These are phyloP conservation scores for Chrysolina americana DNA, from an alignment of 2,888 invertebrate genomes.

Conservation along the genomic window DNA sequence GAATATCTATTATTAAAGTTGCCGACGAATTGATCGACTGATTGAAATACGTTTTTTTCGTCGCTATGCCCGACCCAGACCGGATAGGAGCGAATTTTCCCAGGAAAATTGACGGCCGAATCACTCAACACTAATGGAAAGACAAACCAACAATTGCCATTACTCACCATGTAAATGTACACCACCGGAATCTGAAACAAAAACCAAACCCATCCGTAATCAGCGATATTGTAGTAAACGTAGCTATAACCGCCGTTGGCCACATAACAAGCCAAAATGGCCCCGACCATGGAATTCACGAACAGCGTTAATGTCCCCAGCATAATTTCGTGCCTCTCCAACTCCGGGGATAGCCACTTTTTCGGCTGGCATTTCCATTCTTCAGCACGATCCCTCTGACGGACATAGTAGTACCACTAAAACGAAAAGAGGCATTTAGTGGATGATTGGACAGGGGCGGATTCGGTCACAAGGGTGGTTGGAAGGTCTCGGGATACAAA, in stretches of 20 bases:
- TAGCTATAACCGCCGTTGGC: conserved; percentile 78
- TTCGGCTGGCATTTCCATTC: conserved; percentile 84
- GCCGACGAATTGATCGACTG: too few species aligned
- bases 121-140: too few species aligned
- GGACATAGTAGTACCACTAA: conserved; percentile 82
- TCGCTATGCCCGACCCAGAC: too few species aligned
- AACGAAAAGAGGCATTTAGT: conserved; percentile 46
- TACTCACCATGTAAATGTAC: conserved; percentile 69
- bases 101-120: too few species aligned
- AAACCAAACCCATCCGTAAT: conserved; percentile 79
- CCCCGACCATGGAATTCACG: conserved; percentile 73
- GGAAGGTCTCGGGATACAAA: neutral
- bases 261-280: conserved; percentile 77
- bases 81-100: too few species aligned
- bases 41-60: too few species aligned
- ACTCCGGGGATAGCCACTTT: conserved; percentile 77
- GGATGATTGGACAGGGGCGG: neutral
- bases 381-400: conserved; percentile 73
- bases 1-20: too few species aligned
- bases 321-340: conserved; percentile 80
- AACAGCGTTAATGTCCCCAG: conserved; percentile 75
- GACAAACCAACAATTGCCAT: too few species aligned
- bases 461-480: neutral
- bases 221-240: conserved; percentile 76
- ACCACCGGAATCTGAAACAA: conserved; percentile 76